Percentiles rank a stretch among this genome's conserved stretches.
Conservation (phyloP, 1,140 invertebrate genomes). For the Branchinecta lynchi region DNA sequence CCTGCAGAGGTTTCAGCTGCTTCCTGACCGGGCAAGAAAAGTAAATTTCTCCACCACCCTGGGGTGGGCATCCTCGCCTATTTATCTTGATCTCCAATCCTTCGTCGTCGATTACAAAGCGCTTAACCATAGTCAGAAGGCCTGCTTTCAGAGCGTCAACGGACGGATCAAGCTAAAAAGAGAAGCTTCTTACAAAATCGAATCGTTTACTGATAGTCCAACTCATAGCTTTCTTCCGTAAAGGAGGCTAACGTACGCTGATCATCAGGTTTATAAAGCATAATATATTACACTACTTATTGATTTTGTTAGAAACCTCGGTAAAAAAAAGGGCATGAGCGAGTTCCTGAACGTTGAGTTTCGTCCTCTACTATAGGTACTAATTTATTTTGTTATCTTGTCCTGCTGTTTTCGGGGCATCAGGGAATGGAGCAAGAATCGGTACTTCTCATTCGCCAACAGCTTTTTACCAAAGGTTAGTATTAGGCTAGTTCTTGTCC, state of each 20-base stretch:
- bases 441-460: too few relatives aligned
- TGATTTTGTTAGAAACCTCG: constrained; percentile 12
- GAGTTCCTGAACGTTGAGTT: too few relatives aligned
- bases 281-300: constrained; percentile 9
- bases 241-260: too few relatives aligned
- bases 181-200: too few relatives aligned
- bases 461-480: too few relatives aligned
- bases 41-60: constrained; percentile 75
- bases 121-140: constrained; percentile 60
- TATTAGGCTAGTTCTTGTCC: too few relatives aligned
- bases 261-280: not conserved
- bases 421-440: too few relatives aligned
- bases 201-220: too few relatives aligned
- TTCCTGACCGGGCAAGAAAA: constrained; percentile 70
- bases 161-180: constrained; percentile 44
- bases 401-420: too few relatives aligned
- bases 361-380: too few relatives aligned
- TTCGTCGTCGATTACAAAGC: constrained; percentile 73
- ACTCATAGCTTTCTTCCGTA: too few relatives aligned
- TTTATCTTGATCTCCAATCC: constrained; percentile 68
- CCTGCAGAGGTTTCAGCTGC: constrained; percentile 46
- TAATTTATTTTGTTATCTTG: too few relatives aligned
- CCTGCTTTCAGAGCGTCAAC: constrained; percentile 70
- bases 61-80: constrained; percentile 64
- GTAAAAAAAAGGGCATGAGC: constrained; percentile 24